Percentiles rank a stretch among this genome's conserved stretches.
These are phyloP conservation scores for Melitaea cinxia DNA, from an alignment of 1,140 invertebrate genomes.

Conservation along the genomic window DNA sequence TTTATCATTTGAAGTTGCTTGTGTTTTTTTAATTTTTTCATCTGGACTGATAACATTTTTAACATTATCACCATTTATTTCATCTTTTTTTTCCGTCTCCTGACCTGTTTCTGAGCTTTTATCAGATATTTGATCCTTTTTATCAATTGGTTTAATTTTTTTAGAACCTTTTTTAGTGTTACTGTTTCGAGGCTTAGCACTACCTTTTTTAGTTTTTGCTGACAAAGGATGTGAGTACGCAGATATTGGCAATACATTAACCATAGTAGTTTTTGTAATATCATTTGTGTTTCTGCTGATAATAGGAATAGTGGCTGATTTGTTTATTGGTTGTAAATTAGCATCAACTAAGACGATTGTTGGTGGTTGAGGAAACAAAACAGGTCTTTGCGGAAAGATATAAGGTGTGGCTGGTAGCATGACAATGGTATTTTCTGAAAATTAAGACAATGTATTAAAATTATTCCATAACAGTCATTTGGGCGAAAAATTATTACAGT, in stretches of 20 bases:
- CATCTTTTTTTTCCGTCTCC: constrained; percentile 1
- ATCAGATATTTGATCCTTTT: constrained; percentile 13
- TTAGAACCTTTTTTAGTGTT: constrained; percentile 32
- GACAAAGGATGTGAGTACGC: constrained; percentile 82
- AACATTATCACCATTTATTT: neutral
- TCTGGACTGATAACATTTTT: neutral
- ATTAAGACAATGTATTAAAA: neutral
- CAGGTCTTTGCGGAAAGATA: constrained; percentile 69
- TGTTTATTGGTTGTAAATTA: constrained; percentile 63
- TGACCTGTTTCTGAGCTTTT: neutral
- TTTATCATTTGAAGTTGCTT: constrained; percentile 7
- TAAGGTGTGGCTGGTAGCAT: constrained; percentile 72
- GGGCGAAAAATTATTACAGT: neutral
- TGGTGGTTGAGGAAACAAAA: constrained; percentile 69
- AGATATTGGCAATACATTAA: constrained; percentile 88
- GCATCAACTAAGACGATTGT: constrained; percentile 70
- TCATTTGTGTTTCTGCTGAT: constrained; percentile 65
- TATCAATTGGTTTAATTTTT: constrained; percentile 35
- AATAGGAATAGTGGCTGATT: constrained; percentile 53
- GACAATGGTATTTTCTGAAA: constrained; percentile 70
- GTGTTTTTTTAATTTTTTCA: neutral
- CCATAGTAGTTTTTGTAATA: constrained; percentile 84
- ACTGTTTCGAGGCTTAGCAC: constrained; percentile 57
- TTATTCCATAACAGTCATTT: neutral
- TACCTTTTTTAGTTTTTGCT: constrained; percentile 69